phyloP scores from a whole-genome alignment of 35 echinoderm and acorn worm genomes.

The Hemicentrotus pulcherrimus region DNA sequence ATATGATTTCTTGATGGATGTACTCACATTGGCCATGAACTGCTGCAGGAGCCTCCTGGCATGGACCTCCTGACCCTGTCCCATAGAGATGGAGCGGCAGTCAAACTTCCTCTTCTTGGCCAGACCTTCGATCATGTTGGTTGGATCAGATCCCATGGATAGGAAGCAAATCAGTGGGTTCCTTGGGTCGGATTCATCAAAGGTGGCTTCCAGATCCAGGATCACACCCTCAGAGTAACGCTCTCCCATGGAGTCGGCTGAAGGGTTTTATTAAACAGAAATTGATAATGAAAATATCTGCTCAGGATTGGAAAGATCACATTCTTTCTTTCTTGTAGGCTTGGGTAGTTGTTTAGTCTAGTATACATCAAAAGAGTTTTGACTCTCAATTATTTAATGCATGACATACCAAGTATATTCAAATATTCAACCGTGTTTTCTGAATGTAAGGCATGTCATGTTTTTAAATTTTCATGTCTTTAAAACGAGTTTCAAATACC shows the following conservation, averaged over 20 bases:
- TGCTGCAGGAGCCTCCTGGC: conserved; percentile 86
- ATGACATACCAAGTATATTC: too few species aligned
- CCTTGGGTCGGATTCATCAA: conserved; percentile 87
- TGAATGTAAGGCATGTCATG: too few species aligned
- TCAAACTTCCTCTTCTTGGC: conserved; percentile 96
- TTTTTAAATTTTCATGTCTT: too few species aligned
- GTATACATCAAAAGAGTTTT: too few species aligned
- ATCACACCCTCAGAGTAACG: conserved; percentile 86
- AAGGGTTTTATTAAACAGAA: not conserved
- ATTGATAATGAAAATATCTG: too few species aligned
- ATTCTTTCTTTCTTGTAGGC: too few species aligned
- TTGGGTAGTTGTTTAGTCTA: too few species aligned
- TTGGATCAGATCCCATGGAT: conserved; percentile 95
- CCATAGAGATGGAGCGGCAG: conserved; percentile 93
- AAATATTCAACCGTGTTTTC: too few species aligned
- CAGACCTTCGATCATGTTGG: conserved; percentile 80
- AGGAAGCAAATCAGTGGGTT: conserved; percentile 92
- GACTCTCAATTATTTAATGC: too few species aligned
- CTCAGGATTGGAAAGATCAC: too few species aligned
- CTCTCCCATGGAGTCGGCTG: conserved; percentile 90
- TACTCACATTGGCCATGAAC: conserved; percentile 90
- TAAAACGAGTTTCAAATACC: too few species aligned
- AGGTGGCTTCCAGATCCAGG: conserved; percentile 84
- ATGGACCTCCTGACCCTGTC: conserved; percentile 95
- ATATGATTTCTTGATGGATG: not conserved